Evolutionary conservation across 2,113 vertebrate species (phyloP).

Genomic region (Lipotes vexillifer): DNA sequence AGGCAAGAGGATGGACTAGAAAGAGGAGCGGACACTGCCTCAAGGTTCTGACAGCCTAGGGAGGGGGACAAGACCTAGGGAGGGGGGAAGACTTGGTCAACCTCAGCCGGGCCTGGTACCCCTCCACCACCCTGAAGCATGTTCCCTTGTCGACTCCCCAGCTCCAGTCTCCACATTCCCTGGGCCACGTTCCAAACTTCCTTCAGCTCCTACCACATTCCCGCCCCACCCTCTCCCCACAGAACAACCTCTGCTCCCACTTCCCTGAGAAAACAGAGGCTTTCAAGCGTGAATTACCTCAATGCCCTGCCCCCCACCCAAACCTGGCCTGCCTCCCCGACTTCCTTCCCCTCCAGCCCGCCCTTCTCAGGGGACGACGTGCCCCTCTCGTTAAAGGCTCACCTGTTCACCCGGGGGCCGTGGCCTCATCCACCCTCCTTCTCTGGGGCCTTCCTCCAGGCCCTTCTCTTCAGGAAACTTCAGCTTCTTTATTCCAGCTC

Average conservation of each 20-base stretch:
- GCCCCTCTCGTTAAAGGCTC: conserved; percentile 55
- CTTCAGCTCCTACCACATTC: conserved; percentile 22
- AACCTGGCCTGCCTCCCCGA: neutral
- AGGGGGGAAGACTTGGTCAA: neutral
- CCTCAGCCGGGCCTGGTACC: neutral
- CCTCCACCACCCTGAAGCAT: neutral
- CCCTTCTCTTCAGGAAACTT: conserved; percentile 9
- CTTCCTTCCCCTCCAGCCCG: conserved; percentile 48
- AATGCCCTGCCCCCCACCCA: neutral
- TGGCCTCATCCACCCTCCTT: conserved; percentile 19
- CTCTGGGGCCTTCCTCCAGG: neutral
- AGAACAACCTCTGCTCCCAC: conserved; percentile 39
- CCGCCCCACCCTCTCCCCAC: neutral
- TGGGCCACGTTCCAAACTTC: conserved; percentile 41
- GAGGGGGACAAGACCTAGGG: neutral
- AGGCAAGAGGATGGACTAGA: neutral
- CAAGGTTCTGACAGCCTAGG: neutral
- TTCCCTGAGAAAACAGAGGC: conserved; percentile 70
- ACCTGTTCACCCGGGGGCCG: neutral
- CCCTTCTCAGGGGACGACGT: conserved; percentile 48
- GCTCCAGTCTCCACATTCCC: neutral
- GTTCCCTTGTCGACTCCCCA: neutral
- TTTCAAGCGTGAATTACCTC: conserved; percentile 66
- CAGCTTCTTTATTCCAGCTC: neutral
- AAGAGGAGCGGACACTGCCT: neutral